Conservation (phyloP, 2,888 invertebrate genomes). For the Drosophila merina region DNA sequence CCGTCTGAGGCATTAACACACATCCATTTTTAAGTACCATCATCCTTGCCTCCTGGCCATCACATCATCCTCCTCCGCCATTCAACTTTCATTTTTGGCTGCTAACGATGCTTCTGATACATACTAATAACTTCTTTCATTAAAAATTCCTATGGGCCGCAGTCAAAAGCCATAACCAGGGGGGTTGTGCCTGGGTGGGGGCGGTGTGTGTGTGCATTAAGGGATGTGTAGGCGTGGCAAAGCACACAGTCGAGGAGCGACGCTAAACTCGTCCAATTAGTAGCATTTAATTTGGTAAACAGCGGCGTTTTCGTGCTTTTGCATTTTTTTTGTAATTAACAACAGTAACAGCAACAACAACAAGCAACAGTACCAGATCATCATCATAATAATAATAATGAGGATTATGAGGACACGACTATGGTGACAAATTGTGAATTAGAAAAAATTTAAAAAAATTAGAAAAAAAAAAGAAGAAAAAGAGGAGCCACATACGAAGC, state of each 20-base stretch:
- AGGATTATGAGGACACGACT: too few species aligned
- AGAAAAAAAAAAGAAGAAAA: too few species aligned
- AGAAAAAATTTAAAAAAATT: too few species aligned
- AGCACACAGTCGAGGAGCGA: constrained; percentile 76
- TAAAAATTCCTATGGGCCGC: constrained; percentile 68
- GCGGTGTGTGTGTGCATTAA: constrained; percentile 27
- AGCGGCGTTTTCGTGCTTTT: constrained; percentile 77
- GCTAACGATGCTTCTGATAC: constrained; percentile 77
- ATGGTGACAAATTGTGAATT: too few species aligned
- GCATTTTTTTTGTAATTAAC: constrained; percentile 79
- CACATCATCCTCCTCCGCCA: not conserved
- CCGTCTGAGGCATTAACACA: constrained; percentile 12
- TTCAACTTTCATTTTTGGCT: constrained; percentile 44
- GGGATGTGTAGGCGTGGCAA: constrained; percentile 31
- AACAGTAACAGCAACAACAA: constrained; percentile 42
- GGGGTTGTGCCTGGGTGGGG: not conserved
- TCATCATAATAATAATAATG: constrained; percentile 6
- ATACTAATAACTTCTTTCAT: constrained; percentile 79
- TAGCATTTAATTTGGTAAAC: constrained; percentile 80
- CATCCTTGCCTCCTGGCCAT: not conserved
- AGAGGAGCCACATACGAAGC: too few species aligned
- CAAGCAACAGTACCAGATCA: constrained; percentile 11
- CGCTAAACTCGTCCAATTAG: constrained; percentile 80
- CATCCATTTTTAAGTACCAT: constrained; percentile 21
- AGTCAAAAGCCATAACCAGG: constrained; percentile 48